Conservation (phyloP, 2,888 invertebrate species). For the Zootermopsis nevadensis region DNA sequence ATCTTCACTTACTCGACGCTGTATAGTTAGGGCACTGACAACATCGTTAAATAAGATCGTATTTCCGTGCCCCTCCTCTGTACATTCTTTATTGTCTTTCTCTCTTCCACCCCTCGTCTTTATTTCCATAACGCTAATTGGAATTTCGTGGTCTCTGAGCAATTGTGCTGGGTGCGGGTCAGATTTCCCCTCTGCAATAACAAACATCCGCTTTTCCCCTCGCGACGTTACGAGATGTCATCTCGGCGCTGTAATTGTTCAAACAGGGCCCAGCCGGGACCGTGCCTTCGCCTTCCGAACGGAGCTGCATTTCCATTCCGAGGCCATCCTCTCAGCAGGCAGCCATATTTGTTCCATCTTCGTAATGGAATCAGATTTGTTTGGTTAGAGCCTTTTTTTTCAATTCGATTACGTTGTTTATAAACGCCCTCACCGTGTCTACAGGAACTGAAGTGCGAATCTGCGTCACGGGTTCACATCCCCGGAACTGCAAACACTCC, state of each 20-base stretch:
- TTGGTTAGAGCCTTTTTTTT: conserved; percentile 4
- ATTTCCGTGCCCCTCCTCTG: too few relatives aligned
- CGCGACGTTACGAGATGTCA: too few relatives aligned
- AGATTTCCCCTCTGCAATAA: too few relatives aligned
- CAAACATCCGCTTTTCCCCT: too few relatives aligned
- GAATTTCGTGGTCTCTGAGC: too few relatives aligned
- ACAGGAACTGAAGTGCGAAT: conserved; percentile 10
- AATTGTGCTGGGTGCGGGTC: too few relatives aligned
- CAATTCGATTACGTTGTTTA: conserved; percentile 5
- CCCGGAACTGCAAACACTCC: neutral
- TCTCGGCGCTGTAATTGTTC: neutral
- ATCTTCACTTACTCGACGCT: too few relatives aligned
- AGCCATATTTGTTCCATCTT: conserved; percentile 17
- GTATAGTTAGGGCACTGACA: too few relatives aligned
- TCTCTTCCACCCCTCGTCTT: too few relatives aligned
- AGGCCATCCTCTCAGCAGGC: neutral
- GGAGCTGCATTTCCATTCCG: neutral
- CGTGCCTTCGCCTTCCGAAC: neutral
- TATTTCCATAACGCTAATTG: too few relatives aligned
- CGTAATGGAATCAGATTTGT: conserved; percentile 22
- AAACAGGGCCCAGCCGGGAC: neutral
- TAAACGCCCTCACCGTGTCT: neutral
- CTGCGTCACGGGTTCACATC: neutral
- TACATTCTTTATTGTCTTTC: too few relatives aligned
- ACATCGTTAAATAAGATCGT: too few relatives aligned